Evolutionary conservation across 2,113 vertebrate genomes (phyloP).

Genomic region (Engraulis encrasicolus): DNA sequence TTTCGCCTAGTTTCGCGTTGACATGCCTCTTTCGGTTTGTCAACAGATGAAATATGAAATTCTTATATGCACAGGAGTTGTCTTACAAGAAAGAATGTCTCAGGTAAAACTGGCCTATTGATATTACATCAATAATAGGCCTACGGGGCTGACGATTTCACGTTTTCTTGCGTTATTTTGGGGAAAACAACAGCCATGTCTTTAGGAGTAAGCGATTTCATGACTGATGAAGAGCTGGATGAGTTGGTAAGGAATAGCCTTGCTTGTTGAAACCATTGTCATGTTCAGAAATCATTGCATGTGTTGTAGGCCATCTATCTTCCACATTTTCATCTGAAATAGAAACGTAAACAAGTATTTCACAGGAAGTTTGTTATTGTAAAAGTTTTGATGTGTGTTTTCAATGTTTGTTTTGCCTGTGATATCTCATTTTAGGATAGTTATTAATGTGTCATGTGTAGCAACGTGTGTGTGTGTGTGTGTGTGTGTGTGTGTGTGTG

Average conservation of each 20-base stretch:
- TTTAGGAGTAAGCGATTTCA: constrained; percentile 64
- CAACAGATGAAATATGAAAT: not conserved
- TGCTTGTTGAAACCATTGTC: not conserved
- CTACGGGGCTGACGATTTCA: not conserved
- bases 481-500: too few relatives aligned
- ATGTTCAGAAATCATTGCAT: not conserved
- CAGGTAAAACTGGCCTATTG: not conserved
- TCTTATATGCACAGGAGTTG: not conserved
- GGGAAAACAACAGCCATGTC: constrained; percentile 54
- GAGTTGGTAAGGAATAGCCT: constrained; percentile 65
- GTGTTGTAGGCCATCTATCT: not conserved
- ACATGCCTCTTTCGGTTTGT: not conserved
- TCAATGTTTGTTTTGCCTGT: too few relatives aligned
- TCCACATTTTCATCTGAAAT: not conserved
- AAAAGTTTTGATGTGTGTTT: too few relatives aligned
- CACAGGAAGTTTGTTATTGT: too few relatives aligned
- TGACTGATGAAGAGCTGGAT: constrained; percentile 71
- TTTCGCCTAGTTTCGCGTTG: not conserved
- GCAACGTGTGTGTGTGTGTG: too few relatives aligned
- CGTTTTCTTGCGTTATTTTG: not conserved
- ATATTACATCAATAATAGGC: too few relatives aligned
- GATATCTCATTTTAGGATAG: too few relatives aligned
- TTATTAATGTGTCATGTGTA: too few relatives aligned
- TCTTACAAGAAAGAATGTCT: not conserved
- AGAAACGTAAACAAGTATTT: too few relatives aligned